A percentile compares a stretch with the other conserved stretches of the same genome.
These are phyloP conservation scores for Synergus itoensis DNA, from an alignment of 2,888 invertebrate genomes.

Conservation along the genomic window DNA sequence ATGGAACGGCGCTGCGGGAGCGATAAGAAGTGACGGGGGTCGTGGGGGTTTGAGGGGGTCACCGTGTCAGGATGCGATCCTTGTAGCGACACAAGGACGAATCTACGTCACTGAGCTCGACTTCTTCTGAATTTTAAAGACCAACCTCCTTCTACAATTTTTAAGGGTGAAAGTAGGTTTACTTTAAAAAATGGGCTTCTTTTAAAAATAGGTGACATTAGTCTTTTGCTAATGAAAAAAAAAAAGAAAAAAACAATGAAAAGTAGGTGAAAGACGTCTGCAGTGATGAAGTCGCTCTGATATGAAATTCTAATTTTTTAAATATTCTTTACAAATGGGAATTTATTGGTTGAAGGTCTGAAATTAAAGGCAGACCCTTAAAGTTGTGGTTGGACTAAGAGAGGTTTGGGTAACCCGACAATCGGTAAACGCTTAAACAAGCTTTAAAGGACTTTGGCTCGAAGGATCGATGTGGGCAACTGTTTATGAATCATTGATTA, in stretches of 20 bases:
- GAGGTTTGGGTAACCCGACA: background rate
- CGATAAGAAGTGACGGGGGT: constrained; percentile 59
- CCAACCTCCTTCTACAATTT: constrained; percentile 30
- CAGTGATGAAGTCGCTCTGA: background rate
- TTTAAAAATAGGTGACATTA: no score
- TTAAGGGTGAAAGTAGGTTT: background rate
- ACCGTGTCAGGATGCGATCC: constrained; percentile 56
- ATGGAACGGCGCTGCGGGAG: constrained; percentile 71
- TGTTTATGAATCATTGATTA: constrained; percentile 73
- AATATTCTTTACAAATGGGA: no score
- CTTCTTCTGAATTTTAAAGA: constrained; percentile 49
- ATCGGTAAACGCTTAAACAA: constrained; percentile 74
- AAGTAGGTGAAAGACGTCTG: no score
- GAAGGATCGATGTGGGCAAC: constrained; percentile 61
- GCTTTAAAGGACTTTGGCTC: constrained; percentile 72
- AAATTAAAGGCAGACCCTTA: background rate
- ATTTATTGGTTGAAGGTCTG: background rate
- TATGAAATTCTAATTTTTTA: background rate
- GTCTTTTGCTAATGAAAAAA: no score
- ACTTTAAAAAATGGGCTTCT: background rate
- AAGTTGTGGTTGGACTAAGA: background rate
- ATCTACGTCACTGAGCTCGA: constrained; percentile 47
- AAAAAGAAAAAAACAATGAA: no score
- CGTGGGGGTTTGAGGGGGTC: constrained; percentile 57
- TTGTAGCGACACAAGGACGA: constrained; percentile 49